These are phyloP conservation scores for Acronicta psi DNA, from an alignment of 2,888 invertebrate species.

Conservation along the genomic window DNA sequence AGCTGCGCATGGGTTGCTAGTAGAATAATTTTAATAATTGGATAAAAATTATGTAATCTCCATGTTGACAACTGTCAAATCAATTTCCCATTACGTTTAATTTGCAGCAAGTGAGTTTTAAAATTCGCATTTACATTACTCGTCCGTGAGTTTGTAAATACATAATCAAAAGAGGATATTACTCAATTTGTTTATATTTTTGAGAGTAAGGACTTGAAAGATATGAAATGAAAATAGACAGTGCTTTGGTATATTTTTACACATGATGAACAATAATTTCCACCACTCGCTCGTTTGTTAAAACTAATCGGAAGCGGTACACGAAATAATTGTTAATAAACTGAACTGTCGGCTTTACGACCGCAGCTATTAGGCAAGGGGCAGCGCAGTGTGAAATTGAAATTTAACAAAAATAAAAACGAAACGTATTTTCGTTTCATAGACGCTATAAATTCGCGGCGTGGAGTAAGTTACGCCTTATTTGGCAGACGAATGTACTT, in stretches of 20 bases:
- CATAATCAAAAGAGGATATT: neutral
- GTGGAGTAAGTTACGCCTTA: conserved; percentile 82
- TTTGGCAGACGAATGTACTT: conserved; percentile 81
- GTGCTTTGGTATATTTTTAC: conserved; percentile 1
- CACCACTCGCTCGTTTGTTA: conserved; percentile 14
- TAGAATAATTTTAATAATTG: too few species aligned
- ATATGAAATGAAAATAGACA: neutral
- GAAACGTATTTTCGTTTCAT: conserved; percentile 71
- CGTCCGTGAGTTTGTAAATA: neutral
- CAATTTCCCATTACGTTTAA: conserved; percentile 9
- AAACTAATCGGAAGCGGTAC: conserved; percentile 28
- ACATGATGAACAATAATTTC: conserved; percentile 2
- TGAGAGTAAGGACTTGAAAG: too few species aligned
- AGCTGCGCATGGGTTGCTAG: too few species aligned
- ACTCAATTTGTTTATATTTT: neutral
- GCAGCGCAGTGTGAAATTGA: conserved; percentile 79
- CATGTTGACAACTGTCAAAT: conserved; percentile 12
- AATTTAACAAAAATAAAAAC: conserved; percentile 75
- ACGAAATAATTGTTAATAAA: conserved; percentile 46
- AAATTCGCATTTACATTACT: neutral
- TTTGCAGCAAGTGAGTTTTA: neutral
- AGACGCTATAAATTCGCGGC: conserved; percentile 73
- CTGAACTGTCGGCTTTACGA: conserved; percentile 53
- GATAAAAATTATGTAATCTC: neutral
- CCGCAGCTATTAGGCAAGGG: conserved; percentile 55